Evolutionary conservation across 2,113 vertebrate genomes (phyloP).

Genomic region (Prionailurus bengalensis): DNA sequence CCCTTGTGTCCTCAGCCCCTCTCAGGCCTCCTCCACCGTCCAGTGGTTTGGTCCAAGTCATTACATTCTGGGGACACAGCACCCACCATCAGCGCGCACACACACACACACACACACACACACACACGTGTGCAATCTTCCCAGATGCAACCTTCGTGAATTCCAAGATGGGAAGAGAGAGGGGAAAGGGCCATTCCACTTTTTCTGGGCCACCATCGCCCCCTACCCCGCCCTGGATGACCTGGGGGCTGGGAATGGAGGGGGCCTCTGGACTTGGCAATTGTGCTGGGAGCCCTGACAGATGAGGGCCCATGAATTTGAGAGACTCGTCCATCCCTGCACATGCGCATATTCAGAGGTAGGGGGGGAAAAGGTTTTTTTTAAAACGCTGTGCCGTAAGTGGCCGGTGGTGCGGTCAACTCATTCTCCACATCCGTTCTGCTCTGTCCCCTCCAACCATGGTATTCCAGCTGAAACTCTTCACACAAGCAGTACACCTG

Average conservation of each 20-base stretch:
- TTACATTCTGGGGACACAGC: background rate
- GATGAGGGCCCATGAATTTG: background rate
- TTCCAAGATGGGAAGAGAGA: background rate
- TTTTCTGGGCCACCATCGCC: background rate
- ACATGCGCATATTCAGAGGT: background rate
- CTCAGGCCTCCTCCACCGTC: rapidly evolving
- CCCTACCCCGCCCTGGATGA: background rate
- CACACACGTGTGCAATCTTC: rapidly evolving
- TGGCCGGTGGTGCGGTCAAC: background rate
- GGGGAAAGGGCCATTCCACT: background rate
- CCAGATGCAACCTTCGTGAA: background rate
- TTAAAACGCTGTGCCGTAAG: background rate
- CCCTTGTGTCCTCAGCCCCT: background rate
- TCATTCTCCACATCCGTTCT: background rate
- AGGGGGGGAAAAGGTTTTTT: background rate
- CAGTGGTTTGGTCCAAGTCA: background rate
- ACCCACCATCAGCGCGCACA: background rate
- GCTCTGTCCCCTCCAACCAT: too few relatives aligned
- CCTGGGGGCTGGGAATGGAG: too few relatives aligned
- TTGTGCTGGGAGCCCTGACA: background rate
- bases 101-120: too few relatives aligned
- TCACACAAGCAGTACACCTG: rapidly evolving
- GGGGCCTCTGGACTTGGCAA: background rate
- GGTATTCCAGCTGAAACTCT: background rate
- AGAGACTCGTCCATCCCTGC: background rate